Evolutionary conservation across 2,888 invertebrate genomes (phyloP).

Genomic region (Colletes collaris): DNA sequence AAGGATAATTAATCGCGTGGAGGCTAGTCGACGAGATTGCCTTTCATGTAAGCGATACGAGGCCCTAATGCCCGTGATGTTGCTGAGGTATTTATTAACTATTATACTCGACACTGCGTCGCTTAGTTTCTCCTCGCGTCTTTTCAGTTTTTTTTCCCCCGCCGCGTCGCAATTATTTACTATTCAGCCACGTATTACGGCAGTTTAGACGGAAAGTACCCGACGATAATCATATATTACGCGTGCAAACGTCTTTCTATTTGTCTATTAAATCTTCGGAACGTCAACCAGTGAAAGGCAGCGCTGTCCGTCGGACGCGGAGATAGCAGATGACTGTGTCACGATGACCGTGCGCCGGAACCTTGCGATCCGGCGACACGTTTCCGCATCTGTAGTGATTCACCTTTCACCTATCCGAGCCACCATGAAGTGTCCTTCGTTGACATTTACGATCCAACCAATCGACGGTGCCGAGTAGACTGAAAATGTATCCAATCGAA

Average conservation of each 20-base stretch:
- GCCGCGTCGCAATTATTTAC: conserved; percentile 44
- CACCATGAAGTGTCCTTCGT: conserved; percentile 1
- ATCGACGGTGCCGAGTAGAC: neutral
- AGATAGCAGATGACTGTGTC: conserved; percentile 46
- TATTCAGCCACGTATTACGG: conserved; percentile 46
- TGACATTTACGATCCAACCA: neutral
- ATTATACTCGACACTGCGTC: conserved; percentile 41
- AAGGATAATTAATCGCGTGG: conserved; percentile 62
- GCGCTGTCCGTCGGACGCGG: conserved; percentile 14
- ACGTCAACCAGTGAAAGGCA: conserved; percentile 49
- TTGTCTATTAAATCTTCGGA: conserved; percentile 45
- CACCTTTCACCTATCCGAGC: conserved; percentile 33
- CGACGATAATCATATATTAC: conserved; percentile 47
- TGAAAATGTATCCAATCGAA: neutral
- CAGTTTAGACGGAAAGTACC: conserved; percentile 40
- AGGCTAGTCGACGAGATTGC: conserved; percentile 39
- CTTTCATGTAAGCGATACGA: conserved; percentile 53
- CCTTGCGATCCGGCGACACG: conserved; percentile 32
- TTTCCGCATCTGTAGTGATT: conserved; percentile 53
- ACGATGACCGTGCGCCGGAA: conserved; percentile 52
- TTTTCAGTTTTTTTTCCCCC: conserved; percentile 8
- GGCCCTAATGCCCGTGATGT: conserved; percentile 32
- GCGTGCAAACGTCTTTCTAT: conserved; percentile 42
- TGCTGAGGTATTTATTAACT: conserved; percentile 48
- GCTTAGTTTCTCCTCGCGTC: conserved; percentile 36